These are phyloP conservation scores for Anthoptus insignis DNA, from an alignment of 2,888 invertebrate species.

Conservation along the genomic window DNA sequence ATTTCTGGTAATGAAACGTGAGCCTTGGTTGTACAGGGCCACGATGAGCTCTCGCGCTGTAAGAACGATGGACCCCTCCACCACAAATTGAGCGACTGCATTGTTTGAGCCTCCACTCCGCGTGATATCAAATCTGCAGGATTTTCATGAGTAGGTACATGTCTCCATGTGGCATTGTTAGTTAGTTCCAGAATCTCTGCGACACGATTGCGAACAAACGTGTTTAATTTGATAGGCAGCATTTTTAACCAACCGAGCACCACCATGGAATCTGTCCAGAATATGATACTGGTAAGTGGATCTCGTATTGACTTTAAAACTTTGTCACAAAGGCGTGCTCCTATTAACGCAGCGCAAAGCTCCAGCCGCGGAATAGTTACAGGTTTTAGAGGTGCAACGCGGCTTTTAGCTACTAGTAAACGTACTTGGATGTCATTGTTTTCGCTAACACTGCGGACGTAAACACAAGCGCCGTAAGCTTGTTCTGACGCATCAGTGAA, in stretches of 20 bases:
- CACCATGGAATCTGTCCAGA: conserved; percentile 47
- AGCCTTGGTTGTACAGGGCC: conserved; percentile 22
- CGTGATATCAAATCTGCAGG: conserved; percentile 40
- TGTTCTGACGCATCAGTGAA: conserved; percentile 52
- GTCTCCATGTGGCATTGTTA: conserved; percentile 17
- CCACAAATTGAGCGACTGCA: conserved; percentile 21
- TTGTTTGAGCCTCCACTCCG: conserved; percentile 16
- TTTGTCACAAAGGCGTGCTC: conserved; percentile 35
- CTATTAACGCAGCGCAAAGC: conserved; percentile 40
- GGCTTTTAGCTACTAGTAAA: conserved; percentile 51
- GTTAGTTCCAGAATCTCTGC: conserved; percentile 26
- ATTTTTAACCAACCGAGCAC: conserved; percentile 51
- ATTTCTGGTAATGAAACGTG: conserved; percentile 28
- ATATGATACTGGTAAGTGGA: no score
- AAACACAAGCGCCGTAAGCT: conserved; percentile 54
- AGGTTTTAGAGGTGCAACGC: conserved; percentile 35
- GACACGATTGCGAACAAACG: conserved; percentile 24
- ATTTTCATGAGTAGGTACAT: conserved; percentile 31
- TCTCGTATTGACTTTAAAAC: conserved; percentile 36
- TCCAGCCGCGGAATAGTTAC: conserved; percentile 44
- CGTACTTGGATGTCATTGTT: conserved; percentile 32
- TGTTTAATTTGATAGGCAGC: conserved; percentile 12
- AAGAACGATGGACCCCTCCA: conserved; percentile 40
- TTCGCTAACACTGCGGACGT: conserved; percentile 41
- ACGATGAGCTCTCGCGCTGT: not conserved